These are phyloP conservation scores for Oxytorus armatus DNA, from an alignment of 2,888 invertebrate genomes.

Conservation along the genomic window DNA sequence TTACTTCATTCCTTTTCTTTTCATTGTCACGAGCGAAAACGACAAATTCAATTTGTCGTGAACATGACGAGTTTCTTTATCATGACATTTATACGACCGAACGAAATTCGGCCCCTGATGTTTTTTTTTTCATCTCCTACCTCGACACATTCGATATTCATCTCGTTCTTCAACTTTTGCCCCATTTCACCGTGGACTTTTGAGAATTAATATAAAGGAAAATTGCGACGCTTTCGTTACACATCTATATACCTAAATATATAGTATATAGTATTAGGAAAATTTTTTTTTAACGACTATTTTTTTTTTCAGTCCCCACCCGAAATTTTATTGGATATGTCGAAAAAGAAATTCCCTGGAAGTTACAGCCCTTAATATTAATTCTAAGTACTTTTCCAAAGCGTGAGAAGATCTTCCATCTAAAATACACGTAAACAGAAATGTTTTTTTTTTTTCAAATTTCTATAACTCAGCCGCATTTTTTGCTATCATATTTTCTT, in stretches of 20 bases:
- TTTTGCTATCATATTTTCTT: no score
- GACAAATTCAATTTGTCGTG: constrained; percentile 59
- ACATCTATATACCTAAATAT: not conserved
- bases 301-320: no score
- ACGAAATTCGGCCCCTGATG: constrained; percentile 1
- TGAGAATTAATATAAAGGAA: constrained; percentile 8
- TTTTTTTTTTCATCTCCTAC: constrained; percentile 15
- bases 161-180: constrained; percentile 17
- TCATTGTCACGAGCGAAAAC: constrained; percentile 35
- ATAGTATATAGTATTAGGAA: no score
- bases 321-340: no score
- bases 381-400: no score
- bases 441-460: no score
- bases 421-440: no score
- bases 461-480: no score
- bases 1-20: constrained; percentile 24
- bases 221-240: constrained; percentile 15
- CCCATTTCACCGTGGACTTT: constrained; percentile 16
- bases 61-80: constrained; percentile 48
- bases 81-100: constrained; percentile 13
- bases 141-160: constrained; percentile 12
- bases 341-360: no score
- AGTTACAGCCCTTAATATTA: no score
- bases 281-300: no score
- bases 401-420: no score